Base-by-base conservation (phyloP, 2,113 vertebrate species). In the Megaceryle torquata region DNA sequence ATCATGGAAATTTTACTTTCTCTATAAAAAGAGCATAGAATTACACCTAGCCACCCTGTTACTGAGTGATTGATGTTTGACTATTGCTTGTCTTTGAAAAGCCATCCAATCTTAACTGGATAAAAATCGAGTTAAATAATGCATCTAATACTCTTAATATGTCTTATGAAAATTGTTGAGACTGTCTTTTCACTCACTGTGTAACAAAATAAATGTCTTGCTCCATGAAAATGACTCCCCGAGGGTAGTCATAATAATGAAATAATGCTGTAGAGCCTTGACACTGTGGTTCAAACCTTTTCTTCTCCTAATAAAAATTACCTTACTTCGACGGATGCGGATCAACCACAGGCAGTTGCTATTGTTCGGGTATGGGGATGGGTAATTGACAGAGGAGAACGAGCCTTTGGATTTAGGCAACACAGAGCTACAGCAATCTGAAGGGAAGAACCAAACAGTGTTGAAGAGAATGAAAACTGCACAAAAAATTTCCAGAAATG, bases 331-430 rank as follows among this genome's bases (percentile, higher is more conserved):
- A 64, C 18, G 96, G 70, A 80, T 78, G 50, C 94, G 96, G 60
- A 97, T 96, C 79, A 98, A 14, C 97, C 97, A 97, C 14, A 97
- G 79, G 74, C 97, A 97, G 79, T 88, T 94, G 89, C 90, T 94
- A 1, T 97, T 96, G 69, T 94, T 94, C 0, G 89, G 95, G 46
- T 97, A 97, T 26, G 87, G 72, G 22, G 72, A 94, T 46, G 97
- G 96, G 71, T 97, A 91, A 74, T 95, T 95, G 64, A 77, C 35
- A 53, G 96, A 97, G 35, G 81, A 96, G 89, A 98, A 96, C 0
- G 60, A 96, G 33, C 96, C 97, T 67, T 71, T 93, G 88, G 89
- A 35, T 74, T 90, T 95, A 72, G 82, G 77, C 60, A 98, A 50
- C 61, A 98, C 95, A 37, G 60, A 94, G 53, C 97, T 97, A 57